phyloP scores from a whole-genome alignment of 2,797 vertebrate genomes.

The Anguilla marmorata region DNA sequence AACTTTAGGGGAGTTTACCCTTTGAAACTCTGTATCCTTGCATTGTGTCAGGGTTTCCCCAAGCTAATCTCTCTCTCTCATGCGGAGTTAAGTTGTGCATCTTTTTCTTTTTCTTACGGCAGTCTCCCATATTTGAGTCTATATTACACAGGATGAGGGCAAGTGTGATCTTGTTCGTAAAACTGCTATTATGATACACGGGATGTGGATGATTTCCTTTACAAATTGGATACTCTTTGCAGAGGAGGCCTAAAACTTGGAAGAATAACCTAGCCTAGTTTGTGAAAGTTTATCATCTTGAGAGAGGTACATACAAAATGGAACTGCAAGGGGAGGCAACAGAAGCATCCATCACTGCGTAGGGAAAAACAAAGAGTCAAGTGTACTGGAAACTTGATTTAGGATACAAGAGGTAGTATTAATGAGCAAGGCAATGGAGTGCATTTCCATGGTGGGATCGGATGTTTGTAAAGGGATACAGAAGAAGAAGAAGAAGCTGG shows the following conservation, averaged over 20 bases:
- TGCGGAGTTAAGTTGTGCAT: neutral
- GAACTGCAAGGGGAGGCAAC: neutral
- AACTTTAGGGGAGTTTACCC: neutral
- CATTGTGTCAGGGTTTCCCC: neutral
- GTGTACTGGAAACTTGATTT: slow-evolving; percentile 26
- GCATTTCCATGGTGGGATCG: slow-evolving; percentile 50
- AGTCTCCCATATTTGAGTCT: neutral
- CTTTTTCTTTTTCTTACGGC: neutral
- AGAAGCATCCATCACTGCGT: neutral
- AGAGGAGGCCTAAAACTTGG: neutral
- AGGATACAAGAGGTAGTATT: slow-evolving; percentile 39
- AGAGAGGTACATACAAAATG: neutral
- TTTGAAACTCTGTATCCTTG: neutral
- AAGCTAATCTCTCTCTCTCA: neutral
- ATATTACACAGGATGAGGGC: neutral
- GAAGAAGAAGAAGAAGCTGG: slow-evolving; percentile 42
- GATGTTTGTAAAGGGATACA: slow-evolving; percentile 65
- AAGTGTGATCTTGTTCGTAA: too few relatives aligned
- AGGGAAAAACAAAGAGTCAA: slow-evolving; percentile 36
- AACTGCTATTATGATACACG: too few relatives aligned
- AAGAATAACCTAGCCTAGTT: neutral
- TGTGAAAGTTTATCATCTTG: neutral
- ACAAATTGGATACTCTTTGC: too few relatives aligned
- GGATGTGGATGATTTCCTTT: too few relatives aligned
- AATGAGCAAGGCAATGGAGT: slow-evolving; percentile 51